Conservation (phyloP, 2,113 vertebrate genomes). For the Zeus faber region DNA sequence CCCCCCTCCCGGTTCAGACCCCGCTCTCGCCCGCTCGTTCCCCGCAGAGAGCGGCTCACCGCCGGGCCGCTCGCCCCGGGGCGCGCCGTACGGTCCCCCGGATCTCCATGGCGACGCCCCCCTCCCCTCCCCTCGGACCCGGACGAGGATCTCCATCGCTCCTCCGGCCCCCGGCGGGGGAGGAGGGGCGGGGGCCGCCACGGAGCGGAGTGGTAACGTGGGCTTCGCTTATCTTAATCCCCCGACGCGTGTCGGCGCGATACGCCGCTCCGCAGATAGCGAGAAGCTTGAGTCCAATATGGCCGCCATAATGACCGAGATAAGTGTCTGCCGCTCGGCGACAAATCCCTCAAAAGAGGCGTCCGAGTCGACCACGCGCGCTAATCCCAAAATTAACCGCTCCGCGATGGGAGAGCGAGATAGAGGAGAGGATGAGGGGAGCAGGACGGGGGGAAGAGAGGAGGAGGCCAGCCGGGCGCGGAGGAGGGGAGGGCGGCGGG, state of each 20-base stretch:
- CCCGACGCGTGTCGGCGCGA: slow-evolving; percentile 71
- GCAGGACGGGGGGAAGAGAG: slow-evolving; percentile 44
- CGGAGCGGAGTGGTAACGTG: slow-evolving; percentile 68
- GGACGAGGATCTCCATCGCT: slow-evolving; percentile 33
- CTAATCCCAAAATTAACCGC: slow-evolving; percentile 81
- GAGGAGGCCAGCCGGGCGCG: slow-evolving; percentile 52
- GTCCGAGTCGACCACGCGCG: slow-evolving; percentile 61
- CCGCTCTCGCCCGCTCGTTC: background rate
- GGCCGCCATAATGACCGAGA: slow-evolving; percentile 79
- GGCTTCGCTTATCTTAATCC: slow-evolving; percentile 81
- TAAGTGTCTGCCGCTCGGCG: slow-evolving; percentile 77
- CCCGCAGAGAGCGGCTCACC: too few species aligned
- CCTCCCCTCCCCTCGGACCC: slow-evolving; percentile 20
- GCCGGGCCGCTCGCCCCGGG: too few species aligned
- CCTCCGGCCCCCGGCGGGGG: slow-evolving; percentile 58
- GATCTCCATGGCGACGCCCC: background rate
- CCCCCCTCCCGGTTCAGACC: slow-evolving; percentile 3
- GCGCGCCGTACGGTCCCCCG: too few species aligned
- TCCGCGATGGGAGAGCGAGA: slow-evolving; percentile 71
- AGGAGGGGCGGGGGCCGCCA: slow-evolving; percentile 61
- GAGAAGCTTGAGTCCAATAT: slow-evolving; percentile 79
- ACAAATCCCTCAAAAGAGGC: slow-evolving; percentile 82
- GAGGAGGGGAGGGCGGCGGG: slow-evolving; percentile 52
- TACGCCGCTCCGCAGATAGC: slow-evolving; percentile 67
- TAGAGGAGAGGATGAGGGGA: slow-evolving; percentile 58